A percentile compares a stretch with the other conserved stretches of the same genome.
These are phyloP conservation scores for Sminthurides aquaticus DNA, from an alignment of 2,888 invertebrate genomes.

Conservation along the genomic window DNA sequence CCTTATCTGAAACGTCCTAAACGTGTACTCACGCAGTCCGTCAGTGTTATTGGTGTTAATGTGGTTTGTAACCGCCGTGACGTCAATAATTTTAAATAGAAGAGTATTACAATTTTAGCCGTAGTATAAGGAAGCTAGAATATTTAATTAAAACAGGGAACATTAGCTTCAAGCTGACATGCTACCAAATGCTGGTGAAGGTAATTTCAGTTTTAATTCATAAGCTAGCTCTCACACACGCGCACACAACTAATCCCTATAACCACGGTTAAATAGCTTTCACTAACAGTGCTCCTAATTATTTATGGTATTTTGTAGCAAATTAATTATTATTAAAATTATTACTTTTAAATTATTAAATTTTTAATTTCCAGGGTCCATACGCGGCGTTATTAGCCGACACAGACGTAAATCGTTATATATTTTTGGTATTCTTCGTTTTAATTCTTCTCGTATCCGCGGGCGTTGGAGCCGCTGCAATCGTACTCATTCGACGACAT, in stretches of 20 bases:
- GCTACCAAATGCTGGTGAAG: no score
- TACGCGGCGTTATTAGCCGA: conserved; percentile 3
- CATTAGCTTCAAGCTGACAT: no score
- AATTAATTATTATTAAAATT: conserved; percentile 1
- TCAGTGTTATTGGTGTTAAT: no score
- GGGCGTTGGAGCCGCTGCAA: conserved; percentile 53
- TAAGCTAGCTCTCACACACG: no score
- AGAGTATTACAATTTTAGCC: no score
- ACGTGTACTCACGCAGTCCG: no score
- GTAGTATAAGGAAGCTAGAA: not conserved
- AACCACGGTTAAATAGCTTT: no score
- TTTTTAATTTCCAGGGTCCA: conserved; percentile 10
- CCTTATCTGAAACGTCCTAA: not conserved
- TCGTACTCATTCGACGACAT: conserved; percentile 67
- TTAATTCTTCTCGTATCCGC: conserved; percentile 11
- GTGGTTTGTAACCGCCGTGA: no score
- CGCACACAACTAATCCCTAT: no score
- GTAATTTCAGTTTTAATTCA: no score
- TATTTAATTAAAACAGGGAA: not conserved
- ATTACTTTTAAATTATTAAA: no score
- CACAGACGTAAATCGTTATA: conserved; percentile 2
- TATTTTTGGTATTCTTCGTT: conserved; percentile 13
- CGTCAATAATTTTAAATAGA: no score
- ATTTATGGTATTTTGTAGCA: not conserved
- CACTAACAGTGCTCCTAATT: not conserved